A percentile compares a stretch with the other conserved stretches of the same genome.
phyloP scores from a whole-genome alignment of 92 coral and sea anemone species.

The Diadumene lineata region DNA sequence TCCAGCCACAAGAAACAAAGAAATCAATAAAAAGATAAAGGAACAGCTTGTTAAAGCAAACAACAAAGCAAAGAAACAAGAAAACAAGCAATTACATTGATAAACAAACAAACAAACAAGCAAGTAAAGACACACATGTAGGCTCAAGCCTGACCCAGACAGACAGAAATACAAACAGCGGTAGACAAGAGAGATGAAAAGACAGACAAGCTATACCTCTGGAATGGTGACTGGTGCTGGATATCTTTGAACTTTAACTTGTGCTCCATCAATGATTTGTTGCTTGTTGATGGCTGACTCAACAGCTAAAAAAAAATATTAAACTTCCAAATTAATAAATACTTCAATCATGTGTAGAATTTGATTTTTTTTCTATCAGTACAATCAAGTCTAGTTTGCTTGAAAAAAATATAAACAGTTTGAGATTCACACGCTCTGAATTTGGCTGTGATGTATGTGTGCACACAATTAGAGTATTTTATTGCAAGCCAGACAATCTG shows the following conservation, averaged over 20 bases:
- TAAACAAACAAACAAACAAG: neutral
- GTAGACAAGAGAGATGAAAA: no score
- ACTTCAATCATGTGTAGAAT: no score
- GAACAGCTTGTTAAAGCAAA: neutral
- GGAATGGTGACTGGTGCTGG: slow-evolving; percentile 7
- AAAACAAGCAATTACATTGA: neutral
- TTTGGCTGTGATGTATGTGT: no score
- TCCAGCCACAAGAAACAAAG: neutral
- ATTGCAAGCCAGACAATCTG: no score
- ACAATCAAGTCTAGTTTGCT: no score
- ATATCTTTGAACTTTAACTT: slow-evolving; percentile 16
- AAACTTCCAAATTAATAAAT: neutral
- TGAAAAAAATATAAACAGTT: no score
- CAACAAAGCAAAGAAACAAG: neutral
- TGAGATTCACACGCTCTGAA: no score
- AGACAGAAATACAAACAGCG: no score
- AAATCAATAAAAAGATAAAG: neutral
- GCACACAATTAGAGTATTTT: no score
- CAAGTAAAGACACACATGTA: no score
- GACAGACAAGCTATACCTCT: slow-evolving; percentile 7
- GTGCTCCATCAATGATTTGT: neutral
- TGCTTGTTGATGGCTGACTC: slow-evolving; percentile 8
- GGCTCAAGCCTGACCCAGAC: no score
- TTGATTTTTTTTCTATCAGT: no score
- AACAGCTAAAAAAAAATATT: slow-evolving; percentile 2